Conservation (phyloP, 2,888 invertebrate species). For the Xestia sexstrigata region DNA sequence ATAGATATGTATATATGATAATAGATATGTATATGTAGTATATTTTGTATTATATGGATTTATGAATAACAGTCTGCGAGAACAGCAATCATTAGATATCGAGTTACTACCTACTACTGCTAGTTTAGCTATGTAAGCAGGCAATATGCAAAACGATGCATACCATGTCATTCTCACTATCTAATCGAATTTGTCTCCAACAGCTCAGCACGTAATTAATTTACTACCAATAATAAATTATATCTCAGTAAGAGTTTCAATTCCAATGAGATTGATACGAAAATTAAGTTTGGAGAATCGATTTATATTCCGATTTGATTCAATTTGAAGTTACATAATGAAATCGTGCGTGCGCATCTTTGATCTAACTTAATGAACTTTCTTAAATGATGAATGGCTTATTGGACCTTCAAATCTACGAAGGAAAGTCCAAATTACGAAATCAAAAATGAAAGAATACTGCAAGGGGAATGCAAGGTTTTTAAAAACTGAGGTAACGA, state of each 20-base stretch:
- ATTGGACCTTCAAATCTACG: not conserved
- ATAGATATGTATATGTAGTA: too few species aligned
- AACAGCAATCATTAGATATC: not conserved
- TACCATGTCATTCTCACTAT: constrained; percentile 8
- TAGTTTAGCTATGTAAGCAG: not conserved
- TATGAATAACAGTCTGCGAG: not conserved
- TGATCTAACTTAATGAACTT: constrained; percentile 25
- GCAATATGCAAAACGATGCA: constrained; percentile 26
- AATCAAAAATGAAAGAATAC: not conserved
- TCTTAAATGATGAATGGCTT: constrained; percentile 15
- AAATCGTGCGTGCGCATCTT: constrained; percentile 33
- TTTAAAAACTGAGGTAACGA: not conserved
- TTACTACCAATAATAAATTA: constrained; percentile 31
- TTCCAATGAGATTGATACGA: constrained; percentile 19
- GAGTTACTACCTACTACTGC: not conserved
- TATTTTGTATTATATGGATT: not conserved
- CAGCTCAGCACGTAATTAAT: constrained; percentile 25
- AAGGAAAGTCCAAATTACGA: not conserved
- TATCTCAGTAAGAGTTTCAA: constrained; percentile 23
- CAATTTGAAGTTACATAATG: constrained; percentile 33
- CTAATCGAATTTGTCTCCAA: constrained; percentile 34
- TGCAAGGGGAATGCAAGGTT: not conserved
- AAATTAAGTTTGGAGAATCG: constrained; percentile 26
- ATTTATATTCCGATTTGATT: constrained; percentile 32
- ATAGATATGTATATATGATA: too few species aligned